Evolutionary conservation across 2,113 vertebrate genomes (phyloP).

Genomic region (Sinocyclocheilus maitianheensis): DNA sequence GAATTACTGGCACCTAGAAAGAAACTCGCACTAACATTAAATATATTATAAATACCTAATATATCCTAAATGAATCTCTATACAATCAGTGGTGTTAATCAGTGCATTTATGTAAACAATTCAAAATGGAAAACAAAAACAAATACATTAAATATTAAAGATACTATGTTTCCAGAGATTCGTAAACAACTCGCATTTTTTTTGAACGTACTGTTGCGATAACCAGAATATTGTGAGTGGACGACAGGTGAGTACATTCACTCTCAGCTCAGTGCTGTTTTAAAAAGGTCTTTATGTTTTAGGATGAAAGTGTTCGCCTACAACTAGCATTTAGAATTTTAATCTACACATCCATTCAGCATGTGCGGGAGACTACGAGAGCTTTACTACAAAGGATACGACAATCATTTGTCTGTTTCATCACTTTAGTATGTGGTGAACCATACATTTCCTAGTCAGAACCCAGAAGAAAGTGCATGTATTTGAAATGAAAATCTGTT

Average conservation of each 20-base stretch:
- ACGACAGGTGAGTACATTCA: conserved; percentile 32
- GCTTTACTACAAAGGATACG: conserved; percentile 2
- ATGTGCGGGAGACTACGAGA: conserved; percentile 10
- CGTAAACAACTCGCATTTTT: conserved; percentile 53
- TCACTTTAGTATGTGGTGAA: conserved; percentile 16
- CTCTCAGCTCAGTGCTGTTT: conserved; percentile 11
- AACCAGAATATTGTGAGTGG: conserved; percentile 45
- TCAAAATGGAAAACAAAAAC: conserved; percentile 27
- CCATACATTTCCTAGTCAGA: conserved; percentile 31
- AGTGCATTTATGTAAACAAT: conserved; percentile 53
- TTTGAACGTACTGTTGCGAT: conserved; percentile 38
- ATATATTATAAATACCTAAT: conserved; percentile 28
- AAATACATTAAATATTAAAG: conserved; percentile 43
- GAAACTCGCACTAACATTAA: conserved; percentile 37
- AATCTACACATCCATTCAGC: conserved; percentile 1
- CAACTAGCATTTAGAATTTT: not conserved
- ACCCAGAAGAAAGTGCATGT: conserved; percentile 32
- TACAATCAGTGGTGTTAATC: conserved; percentile 52
- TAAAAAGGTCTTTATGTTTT: not conserved
- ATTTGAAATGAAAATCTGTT: conserved; percentile 22
- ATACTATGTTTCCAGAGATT: conserved; percentile 34
- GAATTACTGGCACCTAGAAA: conserved; percentile 38
- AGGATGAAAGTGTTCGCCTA: conserved; percentile 7
- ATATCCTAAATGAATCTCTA: conserved; percentile 40
- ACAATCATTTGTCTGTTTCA: conserved; percentile 19